A percentile compares a stretch with the other conserved stretches of the same genome.
phyloP scores from a whole-genome alignment of 2,888 invertebrate genomes.

The Aporophyla nigra region DNA sequence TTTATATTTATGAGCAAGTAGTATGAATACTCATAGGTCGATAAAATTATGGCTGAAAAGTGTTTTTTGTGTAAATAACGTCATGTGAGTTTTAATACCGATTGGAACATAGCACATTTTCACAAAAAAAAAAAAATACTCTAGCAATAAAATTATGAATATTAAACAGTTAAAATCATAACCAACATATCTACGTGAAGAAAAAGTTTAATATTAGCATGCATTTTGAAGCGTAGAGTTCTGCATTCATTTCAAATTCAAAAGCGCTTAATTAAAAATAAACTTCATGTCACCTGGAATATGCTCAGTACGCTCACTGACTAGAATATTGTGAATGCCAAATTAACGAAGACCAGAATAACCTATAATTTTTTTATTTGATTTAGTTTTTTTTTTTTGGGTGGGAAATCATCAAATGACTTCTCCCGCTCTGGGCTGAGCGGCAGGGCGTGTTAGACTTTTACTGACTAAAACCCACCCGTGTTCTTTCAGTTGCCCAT shows the following conservation, averaged over 20 bases:
- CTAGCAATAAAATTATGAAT: neutral
- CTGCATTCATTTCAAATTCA: slow-evolving; percentile 51
- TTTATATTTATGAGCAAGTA: neutral
- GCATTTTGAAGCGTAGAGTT: slow-evolving; percentile 33
- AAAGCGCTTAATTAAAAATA: slow-evolving; percentile 58
- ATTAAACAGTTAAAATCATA: slow-evolving; percentile 7
- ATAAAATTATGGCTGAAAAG: neutral
- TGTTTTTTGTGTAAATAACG: neutral
- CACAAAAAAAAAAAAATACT: neutral
- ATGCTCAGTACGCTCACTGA: slow-evolving; percentile 16
- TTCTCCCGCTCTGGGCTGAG: no score
- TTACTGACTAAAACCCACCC: no score
- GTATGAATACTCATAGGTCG: neutral
- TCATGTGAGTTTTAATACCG: neutral
- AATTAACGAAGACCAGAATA: slow-evolving; percentile 20
- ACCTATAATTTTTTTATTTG: neutral
- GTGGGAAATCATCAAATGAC: no score
- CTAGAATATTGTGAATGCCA: slow-evolving; percentile 29
- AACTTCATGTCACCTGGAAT: slow-evolving; percentile 45
- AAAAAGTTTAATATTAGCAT: slow-evolving; percentile 40
- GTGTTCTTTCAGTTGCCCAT: no score
- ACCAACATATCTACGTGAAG: neutral
- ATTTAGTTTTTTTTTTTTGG: no score
- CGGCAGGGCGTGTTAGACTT: no score
- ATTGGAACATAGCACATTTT: no score